Evolutionary conservation across 2,888 invertebrate species (phyloP).

Genomic region (Caenorhabditis afra): DNA sequence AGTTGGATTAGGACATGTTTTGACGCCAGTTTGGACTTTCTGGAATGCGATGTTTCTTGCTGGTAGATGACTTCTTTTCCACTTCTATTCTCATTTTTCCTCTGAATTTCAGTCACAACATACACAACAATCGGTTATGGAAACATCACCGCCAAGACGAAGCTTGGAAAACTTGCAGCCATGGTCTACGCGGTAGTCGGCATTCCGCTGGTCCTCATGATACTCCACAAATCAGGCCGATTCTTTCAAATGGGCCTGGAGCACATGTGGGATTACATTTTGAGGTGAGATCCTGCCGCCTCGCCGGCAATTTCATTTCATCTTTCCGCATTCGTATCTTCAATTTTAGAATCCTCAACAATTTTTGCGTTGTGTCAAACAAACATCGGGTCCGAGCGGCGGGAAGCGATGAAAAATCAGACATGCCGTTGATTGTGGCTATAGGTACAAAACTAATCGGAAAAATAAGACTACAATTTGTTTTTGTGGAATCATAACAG

Average conservation of each 20-base stretch:
- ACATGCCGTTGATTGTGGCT: slow-evolving; percentile 78
- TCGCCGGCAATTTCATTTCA: not conserved
- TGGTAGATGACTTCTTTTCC: slow-evolving; percentile 50
- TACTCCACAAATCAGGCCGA: slow-evolving; percentile 79
- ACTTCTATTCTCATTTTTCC: not conserved
- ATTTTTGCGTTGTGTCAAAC: slow-evolving; percentile 69
- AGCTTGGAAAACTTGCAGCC: slow-evolving; percentile 77
- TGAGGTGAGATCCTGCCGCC: slow-evolving; percentile 47
- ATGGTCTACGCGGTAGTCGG: slow-evolving; percentile 80
- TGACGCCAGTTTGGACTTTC: slow-evolving; percentile 79
- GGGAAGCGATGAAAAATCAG: slow-evolving; percentile 63
- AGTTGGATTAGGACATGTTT: slow-evolving; percentile 73
- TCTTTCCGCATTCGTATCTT: not conserved
- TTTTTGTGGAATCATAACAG: slow-evolving; percentile 29
- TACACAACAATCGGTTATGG: slow-evolving; percentile 80
- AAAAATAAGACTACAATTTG: not conserved
- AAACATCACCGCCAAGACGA: slow-evolving; percentile 78
- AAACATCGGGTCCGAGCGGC: slow-evolving; percentile 54
- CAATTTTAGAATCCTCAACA: slow-evolving; percentile 51
- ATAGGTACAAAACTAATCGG: slow-evolving; percentile 55
- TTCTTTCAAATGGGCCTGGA: slow-evolving; percentile 76
- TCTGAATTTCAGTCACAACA: slow-evolving; percentile 75
- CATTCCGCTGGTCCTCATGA: slow-evolving; percentile 79
- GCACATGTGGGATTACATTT: slow-evolving; percentile 70
- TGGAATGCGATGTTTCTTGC: slow-evolving; percentile 80